Evolutionary conservation across 2,888 invertebrate genomes (phyloP).

Genomic region (Macropis europaea): DNA sequence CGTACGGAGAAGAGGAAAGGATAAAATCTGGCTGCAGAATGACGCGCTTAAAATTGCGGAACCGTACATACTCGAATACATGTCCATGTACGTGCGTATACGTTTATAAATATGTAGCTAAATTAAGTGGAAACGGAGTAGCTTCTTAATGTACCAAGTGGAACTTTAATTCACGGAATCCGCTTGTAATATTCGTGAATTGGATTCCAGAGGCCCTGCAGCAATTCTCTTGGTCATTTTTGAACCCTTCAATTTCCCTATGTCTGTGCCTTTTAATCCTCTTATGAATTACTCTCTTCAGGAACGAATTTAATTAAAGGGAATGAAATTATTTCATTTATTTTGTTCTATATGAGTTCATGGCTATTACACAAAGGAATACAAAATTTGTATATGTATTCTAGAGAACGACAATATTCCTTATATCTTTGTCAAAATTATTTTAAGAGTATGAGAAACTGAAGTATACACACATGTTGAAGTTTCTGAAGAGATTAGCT

Average conservation of each 20-base stretch:
- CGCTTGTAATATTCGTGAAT: slow-evolving; percentile 61
- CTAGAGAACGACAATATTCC: too few relatives aligned
- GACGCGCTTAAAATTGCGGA: slow-evolving; percentile 4
- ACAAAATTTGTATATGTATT: too few relatives aligned
- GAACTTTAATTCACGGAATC: slow-evolving; percentile 52
- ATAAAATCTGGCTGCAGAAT: not conserved
- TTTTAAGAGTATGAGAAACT: too few relatives aligned
- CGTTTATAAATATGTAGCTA: not conserved
- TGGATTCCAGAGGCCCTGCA: slow-evolving; percentile 39
- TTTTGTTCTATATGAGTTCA: too few relatives aligned
- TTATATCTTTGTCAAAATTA: too few relatives aligned
- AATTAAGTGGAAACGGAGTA: not conserved
- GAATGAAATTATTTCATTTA: too few relatives aligned
- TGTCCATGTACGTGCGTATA: not conserved
- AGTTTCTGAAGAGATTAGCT: too few relatives aligned
- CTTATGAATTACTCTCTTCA: not conserved
- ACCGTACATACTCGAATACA: not conserved
- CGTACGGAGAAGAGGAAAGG: not conserved
- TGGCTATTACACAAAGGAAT: too few relatives aligned
- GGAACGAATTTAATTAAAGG: too few relatives aligned
- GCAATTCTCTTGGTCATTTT: not conserved
- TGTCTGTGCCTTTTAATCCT: not conserved
- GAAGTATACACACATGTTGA: too few relatives aligned
- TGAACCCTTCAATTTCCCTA: not conserved
- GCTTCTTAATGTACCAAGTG: not conserved